Base-by-base conservation (phyloP, 2,797 vertebrate species). In the Miopithecus talapoin region DNA sequence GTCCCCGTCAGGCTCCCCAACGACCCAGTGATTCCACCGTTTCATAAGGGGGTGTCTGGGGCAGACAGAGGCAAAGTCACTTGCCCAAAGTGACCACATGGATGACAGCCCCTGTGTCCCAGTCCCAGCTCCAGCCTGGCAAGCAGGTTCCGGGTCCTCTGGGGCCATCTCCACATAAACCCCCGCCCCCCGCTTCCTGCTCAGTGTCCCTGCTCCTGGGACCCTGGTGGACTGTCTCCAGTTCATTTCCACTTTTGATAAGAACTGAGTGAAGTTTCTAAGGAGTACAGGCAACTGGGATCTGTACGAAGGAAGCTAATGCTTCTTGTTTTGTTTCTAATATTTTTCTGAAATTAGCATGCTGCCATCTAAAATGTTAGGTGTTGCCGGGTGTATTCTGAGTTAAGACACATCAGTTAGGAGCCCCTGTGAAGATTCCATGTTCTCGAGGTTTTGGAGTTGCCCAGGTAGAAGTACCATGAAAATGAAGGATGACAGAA, bases 361-460 rank as follows among this genome's bases (percentile, higher is more conserved):
- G 41, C 22, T 61, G 36, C 48, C 17, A 21, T 46, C 26, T 80
- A n/a, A 57, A 19, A 33, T 8, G 3, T 46, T 3, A 21, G 21
- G 22, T 21, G 0, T n/a, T 24, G 19, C 8, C 7, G 3, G 13
- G 13, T 41, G 14, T 22, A 3, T 46, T 33, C 21, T 39, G n/a
- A 55, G 11, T 3, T 33, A 4, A 6, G 24, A 6, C 8, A 0
- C 1, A 2, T 12, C 5, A 8, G 12, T 91, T 78, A 17, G 59
- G 59, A 33, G 1, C 50, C n/a, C n/a, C 55, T 16, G 78, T 2
- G 36, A 41, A 39, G 55, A 74, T 17, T 68, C 74, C 16, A 0
- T 16, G 14, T 41, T 39, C 39, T 33, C 7, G 68, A 48, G 36
- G 3, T 30, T 75, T 10, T 59, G 68, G 55, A 59, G 21, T 19